Evolutionary conservation across 2,113 vertebrate genomes (phyloP).

Genomic region (Anarrhichthys ocellatus): DNA sequence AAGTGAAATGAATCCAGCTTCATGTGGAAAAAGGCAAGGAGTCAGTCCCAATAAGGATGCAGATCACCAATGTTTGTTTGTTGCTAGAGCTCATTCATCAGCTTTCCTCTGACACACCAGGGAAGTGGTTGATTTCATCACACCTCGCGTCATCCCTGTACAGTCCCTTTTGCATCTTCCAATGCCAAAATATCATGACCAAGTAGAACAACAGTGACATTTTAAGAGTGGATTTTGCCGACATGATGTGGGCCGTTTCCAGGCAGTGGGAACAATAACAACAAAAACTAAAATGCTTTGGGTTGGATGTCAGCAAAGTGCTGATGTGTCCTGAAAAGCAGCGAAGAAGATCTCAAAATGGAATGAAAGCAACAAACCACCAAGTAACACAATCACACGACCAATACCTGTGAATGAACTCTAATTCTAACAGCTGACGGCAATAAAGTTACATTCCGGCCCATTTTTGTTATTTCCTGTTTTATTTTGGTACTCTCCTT

Average conservation of each 20-base stretch:
- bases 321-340: not conserved
- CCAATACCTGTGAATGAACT: not conserved
- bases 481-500: too few species aligned
- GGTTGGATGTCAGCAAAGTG: not conserved
- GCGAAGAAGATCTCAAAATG: not conserved
- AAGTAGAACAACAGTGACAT: not conserved
- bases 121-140: constrained; percentile 13
- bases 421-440: not conserved
- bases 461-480: not conserved
- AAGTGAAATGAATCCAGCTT: not conserved
- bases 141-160: not conserved
- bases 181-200: not conserved
- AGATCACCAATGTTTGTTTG: not conserved
- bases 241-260: not conserved
- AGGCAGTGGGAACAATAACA: not conserved
- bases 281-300: not conserved
- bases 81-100: not conserved
- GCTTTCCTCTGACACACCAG: not conserved
- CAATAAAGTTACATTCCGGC: not conserved
- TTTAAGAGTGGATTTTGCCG: not conserved
- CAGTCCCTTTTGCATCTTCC: not conserved
- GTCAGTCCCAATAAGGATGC: not conserved
- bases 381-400: not conserved
- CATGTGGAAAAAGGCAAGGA: not conserved
- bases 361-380: not conserved